A percentile compares a stretch with the other conserved stretches of the same genome.
Evolutionary conservation across 1,140 invertebrate species (phyloP).

Genomic region (Zaprionus camerounensis): DNA sequence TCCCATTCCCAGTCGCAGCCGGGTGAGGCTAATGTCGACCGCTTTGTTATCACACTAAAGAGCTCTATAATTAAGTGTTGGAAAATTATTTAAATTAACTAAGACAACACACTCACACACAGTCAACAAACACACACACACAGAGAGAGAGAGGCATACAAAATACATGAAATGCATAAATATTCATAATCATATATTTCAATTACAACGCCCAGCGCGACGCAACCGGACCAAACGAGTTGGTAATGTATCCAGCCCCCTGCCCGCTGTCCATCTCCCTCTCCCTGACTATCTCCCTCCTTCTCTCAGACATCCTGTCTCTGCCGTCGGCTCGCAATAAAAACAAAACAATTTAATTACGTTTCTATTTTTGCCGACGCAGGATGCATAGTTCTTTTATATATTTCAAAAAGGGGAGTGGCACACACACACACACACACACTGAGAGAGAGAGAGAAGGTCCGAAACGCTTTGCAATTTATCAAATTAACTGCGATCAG

Average conservation of each 20-base stretch:
- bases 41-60: constrained; percentile 69
- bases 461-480: constrained; percentile 72
- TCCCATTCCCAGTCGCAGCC: neutral
- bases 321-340: constrained; percentile 59
- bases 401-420: constrained; percentile 59
- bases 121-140: constrained; percentile 9
- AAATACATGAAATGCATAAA: constrained; percentile 69
- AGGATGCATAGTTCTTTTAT: constrained; percentile 24
- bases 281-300: neutral
- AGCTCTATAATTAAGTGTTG: constrained; percentile 74
- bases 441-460: constrained; percentile 6
- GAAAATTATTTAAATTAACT: constrained; percentile 73
- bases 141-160: constrained; percentile 1
- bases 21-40: constrained; percentile 45
- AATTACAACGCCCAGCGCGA: constrained; percentile 68
- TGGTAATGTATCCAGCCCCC: constrained; percentile 18
- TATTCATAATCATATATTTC: constrained; percentile 84
- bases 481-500: constrained; percentile 77
- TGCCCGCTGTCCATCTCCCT: neutral
- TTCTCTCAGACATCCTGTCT: neutral
- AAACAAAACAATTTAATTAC: constrained; percentile 81
- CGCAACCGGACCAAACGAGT: constrained; percentile 27
- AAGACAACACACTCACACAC: constrained; percentile 30
- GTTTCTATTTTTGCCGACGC: constrained; percentile 55
- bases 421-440: constrained; percentile 37